Base-by-base conservation (phyloP, 2,888 invertebrate species). In the Xylophagus ater region DNA sequence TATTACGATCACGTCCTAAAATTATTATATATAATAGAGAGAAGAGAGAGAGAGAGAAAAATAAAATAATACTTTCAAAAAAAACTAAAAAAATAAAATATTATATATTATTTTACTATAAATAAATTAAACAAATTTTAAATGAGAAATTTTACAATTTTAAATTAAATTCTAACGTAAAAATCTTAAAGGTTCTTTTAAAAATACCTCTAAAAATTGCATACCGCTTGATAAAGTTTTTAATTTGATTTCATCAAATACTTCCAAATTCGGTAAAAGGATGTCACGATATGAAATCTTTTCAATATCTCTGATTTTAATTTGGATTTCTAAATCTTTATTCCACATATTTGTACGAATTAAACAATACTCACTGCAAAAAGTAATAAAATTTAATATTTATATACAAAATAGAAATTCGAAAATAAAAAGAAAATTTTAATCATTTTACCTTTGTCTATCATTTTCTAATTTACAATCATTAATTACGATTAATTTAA, bases 401-500 rank as follows among this genome's bases (percentile, higher is more conserved):
- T n/a, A n/a, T n/a, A n/a, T n/a, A n/a, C n/a, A 1, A 37, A 31
- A 5, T 19, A 13, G 18, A 18, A 33, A 18, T 15, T 32, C 14
- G 26, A 14, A 23, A 3, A 18, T 17, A 40, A 19, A 20, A 10
- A 32, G 25, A 6, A 23, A 17, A 9, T 15, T 19, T 8, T 12
- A 10, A 30, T 34, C n/a, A n/a, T n/a, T n/a, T n/a, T 42, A 42
- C 42, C 39, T 39, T 20, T 31, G n/a, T n/a, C n/a, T 31, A 26
- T 43, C 36, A 12, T 9, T 39, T n/a, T 36, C 17, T 10, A 43
- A 9, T 3, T 18, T 21, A 8, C 38, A 13, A 26, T 18, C 10
- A 28, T 36, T 12, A 13, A 5, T 5, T 4, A 23, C 14, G 3
- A 20, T 17, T 12, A 12, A 20, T 23, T 21, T 35, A 6, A 32